Evolutionary conservation across 1,140 invertebrate genomes (phyloP).

Genomic region (Leptopilina clavipes): DNA sequence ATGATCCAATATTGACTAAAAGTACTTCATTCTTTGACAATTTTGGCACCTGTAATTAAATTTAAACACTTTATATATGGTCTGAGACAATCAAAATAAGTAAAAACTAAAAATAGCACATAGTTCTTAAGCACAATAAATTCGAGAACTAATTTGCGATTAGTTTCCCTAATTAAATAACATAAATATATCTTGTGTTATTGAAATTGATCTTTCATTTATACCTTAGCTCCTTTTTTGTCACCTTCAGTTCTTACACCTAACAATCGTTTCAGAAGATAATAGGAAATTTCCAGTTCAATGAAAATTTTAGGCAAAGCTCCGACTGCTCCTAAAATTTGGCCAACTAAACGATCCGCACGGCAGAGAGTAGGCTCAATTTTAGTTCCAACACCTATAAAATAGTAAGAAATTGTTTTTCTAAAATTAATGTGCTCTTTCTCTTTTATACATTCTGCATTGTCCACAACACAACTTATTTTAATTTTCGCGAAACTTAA

Average conservation of each 20-base stretch:
- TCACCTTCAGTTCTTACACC: slow-evolving; percentile 99
- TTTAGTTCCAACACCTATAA: slow-evolving; percentile 95
- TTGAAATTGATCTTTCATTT: slow-evolving; percentile 5
- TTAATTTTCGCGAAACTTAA: too few species aligned
- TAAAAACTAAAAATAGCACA: too few species aligned
- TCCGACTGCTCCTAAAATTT: slow-evolving; percentile 98
- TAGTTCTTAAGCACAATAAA: too few species aligned
- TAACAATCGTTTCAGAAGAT: slow-evolving; percentile 93
- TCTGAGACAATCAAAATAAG: too few species aligned
- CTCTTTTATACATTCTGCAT: not conserved
- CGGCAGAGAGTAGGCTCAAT: slow-evolving; percentile 99
- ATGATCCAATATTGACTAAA: slow-evolving; percentile 98
- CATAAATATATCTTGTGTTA: too few species aligned
- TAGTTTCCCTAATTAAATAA: too few species aligned
- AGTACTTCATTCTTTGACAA: slow-evolving; percentile 80
- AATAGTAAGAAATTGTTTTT: slow-evolving; percentile 35
- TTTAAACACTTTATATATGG: not conserved
- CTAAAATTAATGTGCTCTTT: not conserved
- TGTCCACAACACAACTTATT: too few species aligned
- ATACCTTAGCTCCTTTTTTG: slow-evolving; percentile 97
- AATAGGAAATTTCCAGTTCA: slow-evolving; percentile 99
- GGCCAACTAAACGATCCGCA: slow-evolving; percentile 98
- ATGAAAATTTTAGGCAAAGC: slow-evolving; percentile 98
- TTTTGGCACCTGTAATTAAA: slow-evolving; percentile 78
- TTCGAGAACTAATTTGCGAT: too few species aligned